These are phyloP conservation scores for Spilogale gracilis DNA, from an alignment of 2,113 vertebrate genomes.

Conservation along the genomic window DNA sequence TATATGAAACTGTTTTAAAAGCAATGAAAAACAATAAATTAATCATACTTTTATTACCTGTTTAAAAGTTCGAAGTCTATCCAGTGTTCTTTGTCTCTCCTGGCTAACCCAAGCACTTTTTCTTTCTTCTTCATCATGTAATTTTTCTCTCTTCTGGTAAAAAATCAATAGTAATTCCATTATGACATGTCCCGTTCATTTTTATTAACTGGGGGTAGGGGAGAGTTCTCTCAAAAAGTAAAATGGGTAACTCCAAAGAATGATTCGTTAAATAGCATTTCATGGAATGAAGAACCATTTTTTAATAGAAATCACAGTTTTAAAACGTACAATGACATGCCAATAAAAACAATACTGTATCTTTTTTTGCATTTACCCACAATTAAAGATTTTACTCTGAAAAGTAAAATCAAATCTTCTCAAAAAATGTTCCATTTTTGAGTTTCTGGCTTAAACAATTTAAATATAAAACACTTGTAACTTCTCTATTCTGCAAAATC, in stretches of 20 bases:
- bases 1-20: background rate
- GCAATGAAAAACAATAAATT: background rate
- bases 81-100: slow-evolving; percentile 96
- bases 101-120: slow-evolving; percentile 93
- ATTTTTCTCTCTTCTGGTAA: slow-evolving; percentile 88
- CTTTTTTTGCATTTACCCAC: background rate
- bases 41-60: slow-evolving; percentile 89
- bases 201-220: background rate
- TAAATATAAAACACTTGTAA: background rate
- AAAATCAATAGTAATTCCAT: slow-evolving; percentile 50
- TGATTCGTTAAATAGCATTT: background rate
- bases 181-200: background rate
- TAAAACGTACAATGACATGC: background rate
- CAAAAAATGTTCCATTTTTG: slow-evolving; percentile 49
- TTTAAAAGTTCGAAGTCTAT: slow-evolving; percentile 96
- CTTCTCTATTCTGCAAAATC: slow-evolving; percentile 7
- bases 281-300: background rate
- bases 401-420: slow-evolving; percentile 15
- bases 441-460: background rate
- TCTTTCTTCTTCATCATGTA: slow-evolving; percentile 94
- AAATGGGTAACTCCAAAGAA: background rate
- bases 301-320: background rate
- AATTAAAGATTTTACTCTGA: slow-evolving; percentile 8
- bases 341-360: background rate
- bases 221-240: background rate